Conservation (phyloP, 2,888 invertebrate species). For the Pediacus dermestoides region DNA sequence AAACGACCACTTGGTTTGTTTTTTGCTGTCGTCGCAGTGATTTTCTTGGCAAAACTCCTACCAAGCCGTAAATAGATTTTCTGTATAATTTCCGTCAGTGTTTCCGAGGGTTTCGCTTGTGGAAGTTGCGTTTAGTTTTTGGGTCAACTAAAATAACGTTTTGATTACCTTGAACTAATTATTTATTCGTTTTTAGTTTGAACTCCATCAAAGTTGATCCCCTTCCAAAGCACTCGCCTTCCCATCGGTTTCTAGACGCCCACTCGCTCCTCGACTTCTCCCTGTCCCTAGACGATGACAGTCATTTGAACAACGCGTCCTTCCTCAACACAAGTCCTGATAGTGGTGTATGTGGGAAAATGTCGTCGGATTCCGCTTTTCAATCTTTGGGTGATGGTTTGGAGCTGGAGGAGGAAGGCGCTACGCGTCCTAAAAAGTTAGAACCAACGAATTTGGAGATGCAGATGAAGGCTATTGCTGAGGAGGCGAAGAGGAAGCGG, state of each 20-base stretch:
- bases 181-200: too few relatives aligned
- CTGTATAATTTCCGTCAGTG: too few relatives aligned
- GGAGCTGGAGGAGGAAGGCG: constrained; percentile 45
- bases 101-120: too few relatives aligned
- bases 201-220: too few relatives aligned
- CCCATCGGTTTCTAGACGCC: constrained; percentile 25
- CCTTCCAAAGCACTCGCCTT: too few relatives aligned
- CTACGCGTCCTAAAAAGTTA: constrained; percentile 19
- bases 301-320: constrained; percentile 35
- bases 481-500: constrained; percentile 46
- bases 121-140: too few relatives aligned
- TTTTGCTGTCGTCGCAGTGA: too few relatives aligned
- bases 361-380: constrained; percentile 57
- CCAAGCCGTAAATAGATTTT: too few relatives aligned
- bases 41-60: too few relatives aligned
- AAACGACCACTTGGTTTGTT: too few relatives aligned
- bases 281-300: constrained; percentile 36
- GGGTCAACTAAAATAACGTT: too few relatives aligned
- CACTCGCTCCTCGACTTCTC: constrained; percentile 43
- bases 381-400: constrained; percentile 49
- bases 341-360: constrained; percentile 52
- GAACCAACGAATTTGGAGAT: constrained; percentile 55
- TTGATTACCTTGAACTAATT: too few relatives aligned
- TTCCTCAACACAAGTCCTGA: constrained; percentile 55
- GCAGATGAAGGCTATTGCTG: constrained; percentile 56